Evolutionary conservation across 2,797 vertebrate species (phyloP).

Genomic region (Alexandromys oeconomus): DNA sequence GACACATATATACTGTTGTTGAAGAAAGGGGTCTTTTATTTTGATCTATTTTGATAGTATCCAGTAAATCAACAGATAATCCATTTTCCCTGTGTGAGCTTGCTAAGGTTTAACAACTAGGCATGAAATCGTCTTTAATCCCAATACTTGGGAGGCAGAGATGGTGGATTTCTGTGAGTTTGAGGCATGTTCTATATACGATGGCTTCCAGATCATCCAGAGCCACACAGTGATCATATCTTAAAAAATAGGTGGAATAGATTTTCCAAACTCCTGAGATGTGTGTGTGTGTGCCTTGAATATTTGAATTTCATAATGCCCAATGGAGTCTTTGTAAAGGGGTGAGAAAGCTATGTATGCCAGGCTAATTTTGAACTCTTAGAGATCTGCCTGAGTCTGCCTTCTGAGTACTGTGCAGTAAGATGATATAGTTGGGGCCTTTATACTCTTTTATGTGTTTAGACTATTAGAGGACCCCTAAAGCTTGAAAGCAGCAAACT

Average conservation of each 20-base stretch:
- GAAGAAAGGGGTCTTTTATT: background rate
- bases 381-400: background rate
- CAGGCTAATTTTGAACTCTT: background rate
- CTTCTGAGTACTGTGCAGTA: background rate
- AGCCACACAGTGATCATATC: background rate
- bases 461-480: background rate
- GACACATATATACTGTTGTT: too few species aligned
- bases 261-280: slow-evolving; percentile 36
- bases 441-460: background rate
- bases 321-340: slow-evolving; percentile 29
- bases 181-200: background rate
- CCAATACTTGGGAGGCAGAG: background rate
- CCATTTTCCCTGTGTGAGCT: slow-evolving; percentile 5
- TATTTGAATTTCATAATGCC: background rate
- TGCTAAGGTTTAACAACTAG: background rate
- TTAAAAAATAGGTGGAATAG: background rate
- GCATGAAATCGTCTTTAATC: background rate
- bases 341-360: background rate
- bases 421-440: background rate
- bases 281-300: background rate
- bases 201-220: background rate
- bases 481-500: background rate
- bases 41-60: slow-evolving; percentile 42
- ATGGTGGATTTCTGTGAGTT: background rate
- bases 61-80: slow-evolving; percentile 4